Evolutionary conservation across 2,113 vertebrate species (phyloP).

Genomic region (Rhea pennata): DNA sequence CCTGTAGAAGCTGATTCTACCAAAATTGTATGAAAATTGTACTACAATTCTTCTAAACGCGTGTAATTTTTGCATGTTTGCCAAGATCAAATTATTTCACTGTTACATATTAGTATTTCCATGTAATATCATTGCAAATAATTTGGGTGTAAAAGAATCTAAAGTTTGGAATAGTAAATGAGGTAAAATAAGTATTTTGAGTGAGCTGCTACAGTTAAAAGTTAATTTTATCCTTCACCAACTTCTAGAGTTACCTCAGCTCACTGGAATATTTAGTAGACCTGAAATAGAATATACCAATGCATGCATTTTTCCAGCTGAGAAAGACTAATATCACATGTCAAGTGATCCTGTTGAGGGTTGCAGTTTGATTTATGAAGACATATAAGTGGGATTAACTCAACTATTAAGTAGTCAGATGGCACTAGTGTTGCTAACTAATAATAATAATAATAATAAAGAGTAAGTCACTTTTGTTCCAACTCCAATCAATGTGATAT

Average conservation of each 20-base stretch:
- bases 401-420: neutral
- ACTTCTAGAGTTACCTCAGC: neutral
- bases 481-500: neutral
- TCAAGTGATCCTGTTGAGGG: neutral
- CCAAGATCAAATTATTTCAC: neutral
- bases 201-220: neutral
- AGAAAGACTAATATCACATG: neutral
- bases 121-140: neutral
- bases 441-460: neutral
- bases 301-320: neutral
- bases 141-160: neutral
- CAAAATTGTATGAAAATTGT: neutral
- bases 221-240: neutral
- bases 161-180: neutral
- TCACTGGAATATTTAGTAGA: neutral
- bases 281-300: neutral
- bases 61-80: neutral
- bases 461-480: rapidly evolving
- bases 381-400: neutral
- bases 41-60: neutral
- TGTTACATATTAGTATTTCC: neutral
- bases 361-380: neutral
- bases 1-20: neutral
- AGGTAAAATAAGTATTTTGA: neutral
- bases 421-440: neutral